Conservation (phyloP, 2,888 invertebrate genomes). For the Margaritifera margaritifera region DNA sequence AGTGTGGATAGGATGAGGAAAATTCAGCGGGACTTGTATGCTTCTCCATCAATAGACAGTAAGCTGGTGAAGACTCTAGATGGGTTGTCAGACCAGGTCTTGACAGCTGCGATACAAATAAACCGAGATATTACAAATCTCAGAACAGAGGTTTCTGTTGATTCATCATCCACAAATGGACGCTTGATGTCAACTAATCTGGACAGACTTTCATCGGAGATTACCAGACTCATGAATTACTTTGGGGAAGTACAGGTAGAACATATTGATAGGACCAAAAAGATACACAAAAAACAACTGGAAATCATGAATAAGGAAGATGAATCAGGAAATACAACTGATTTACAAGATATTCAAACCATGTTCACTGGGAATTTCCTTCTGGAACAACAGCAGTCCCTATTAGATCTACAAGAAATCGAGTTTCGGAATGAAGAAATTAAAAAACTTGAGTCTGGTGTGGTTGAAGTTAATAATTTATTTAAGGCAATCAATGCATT, state of each 20-base stretch:
- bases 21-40: slow-evolving; percentile 50
- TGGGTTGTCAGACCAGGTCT: slow-evolving; percentile 44
- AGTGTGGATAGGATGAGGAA: slow-evolving; percentile 51
- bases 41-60: slow-evolving; percentile 47
- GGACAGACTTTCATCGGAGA: slow-evolving; percentile 46
- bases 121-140: slow-evolving; percentile 44
- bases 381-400: slow-evolving; percentile 53
- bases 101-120: slow-evolving; percentile 37
- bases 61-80: slow-evolving; percentile 49
- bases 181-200: slow-evolving; percentile 34
- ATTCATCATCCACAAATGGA: slow-evolving; percentile 28
- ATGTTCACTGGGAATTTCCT: slow-evolving; percentile 58
- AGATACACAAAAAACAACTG: slow-evolving; percentile 47
- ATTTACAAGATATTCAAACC: slow-evolving; percentile 28
- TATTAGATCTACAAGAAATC: slow-evolving; percentile 49
- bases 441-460: slow-evolving; percentile 55
- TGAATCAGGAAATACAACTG: slow-evolving; percentile 26
- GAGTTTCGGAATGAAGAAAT: slow-evolving; percentile 56
- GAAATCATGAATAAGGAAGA: slow-evolving; percentile 43
- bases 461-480: slow-evolving; percentile 56
- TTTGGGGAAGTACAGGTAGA: slow-evolving; percentile 55
- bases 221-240: slow-evolving; percentile 48
- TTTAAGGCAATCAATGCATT: slow-evolving; percentile 60
- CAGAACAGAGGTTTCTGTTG: slow-evolving; percentile 16
- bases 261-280: slow-evolving; percentile 58